phyloP scores from a whole-genome alignment of 2,113 vertebrate genomes.

The Antennarius striatus region DNA sequence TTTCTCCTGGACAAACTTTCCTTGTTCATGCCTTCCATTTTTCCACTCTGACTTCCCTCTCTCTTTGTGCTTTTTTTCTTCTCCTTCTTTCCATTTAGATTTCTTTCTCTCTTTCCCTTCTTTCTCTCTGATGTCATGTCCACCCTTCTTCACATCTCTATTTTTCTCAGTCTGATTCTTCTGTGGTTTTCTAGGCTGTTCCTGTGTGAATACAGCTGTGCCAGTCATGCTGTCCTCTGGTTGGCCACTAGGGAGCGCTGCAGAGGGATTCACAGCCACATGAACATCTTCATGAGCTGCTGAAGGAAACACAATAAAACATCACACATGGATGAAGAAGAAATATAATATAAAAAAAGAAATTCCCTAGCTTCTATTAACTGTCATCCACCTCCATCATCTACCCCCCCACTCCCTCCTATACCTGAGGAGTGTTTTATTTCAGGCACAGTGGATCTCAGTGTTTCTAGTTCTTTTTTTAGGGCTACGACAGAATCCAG shows the following conservation, averaged over 20 bases:
- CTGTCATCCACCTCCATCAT: constrained; percentile 14
- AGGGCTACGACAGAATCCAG: constrained; percentile 71
- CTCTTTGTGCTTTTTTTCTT: constrained; percentile 42
- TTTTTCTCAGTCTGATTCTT: constrained; percentile 43
- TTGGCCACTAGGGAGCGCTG: constrained; percentile 56
- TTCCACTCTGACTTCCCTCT: constrained; percentile 44
- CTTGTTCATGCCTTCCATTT: constrained; percentile 38
- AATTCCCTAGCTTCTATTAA: constrained; percentile 1
- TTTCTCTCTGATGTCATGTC: constrained; percentile 15
- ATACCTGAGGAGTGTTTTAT: constrained; percentile 56
- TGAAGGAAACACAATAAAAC: constrained; percentile 19
- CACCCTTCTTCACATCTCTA: constrained; percentile 40
- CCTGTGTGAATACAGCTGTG: constrained; percentile 8
- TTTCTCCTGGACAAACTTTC: constrained; percentile 31
- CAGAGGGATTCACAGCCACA: constrained; percentile 7
- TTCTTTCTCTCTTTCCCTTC: constrained; percentile 39
- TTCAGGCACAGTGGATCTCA: constrained; percentile 75
- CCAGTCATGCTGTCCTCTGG: constrained; percentile 30
- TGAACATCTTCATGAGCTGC: constrained; percentile 40
- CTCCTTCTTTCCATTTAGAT: constrained; percentile 32
- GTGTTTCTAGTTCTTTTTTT: constrained; percentile 79
- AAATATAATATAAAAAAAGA: not conserved
- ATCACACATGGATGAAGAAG: not conserved
- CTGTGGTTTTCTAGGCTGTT: constrained; percentile 15
- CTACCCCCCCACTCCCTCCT: constrained; percentile 8